These are phyloP conservation scores for Drosophila novamexicana DNA, from an alignment of 1,140 invertebrate genomes.

Conservation along the genomic window DNA sequence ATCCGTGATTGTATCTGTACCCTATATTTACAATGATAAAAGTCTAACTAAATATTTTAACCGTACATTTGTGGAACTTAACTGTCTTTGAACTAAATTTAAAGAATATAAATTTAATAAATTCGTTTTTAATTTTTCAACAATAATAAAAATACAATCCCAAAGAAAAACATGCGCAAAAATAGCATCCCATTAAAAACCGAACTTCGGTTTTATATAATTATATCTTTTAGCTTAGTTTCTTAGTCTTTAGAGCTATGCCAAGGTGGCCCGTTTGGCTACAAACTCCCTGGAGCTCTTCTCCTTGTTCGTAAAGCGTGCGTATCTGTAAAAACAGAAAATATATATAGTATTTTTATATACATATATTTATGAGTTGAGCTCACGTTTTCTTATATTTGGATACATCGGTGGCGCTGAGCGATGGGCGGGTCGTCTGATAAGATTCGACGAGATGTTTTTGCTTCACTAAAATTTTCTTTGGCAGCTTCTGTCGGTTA, in stretches of 20 bases:
- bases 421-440: conserved; percentile 70
- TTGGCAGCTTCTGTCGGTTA: conserved; percentile 71
- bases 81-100: neutral
- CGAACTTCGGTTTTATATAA: neutral
- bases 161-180: conserved; percentile 23
- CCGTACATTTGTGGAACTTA: too few relatives aligned
- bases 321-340: conserved; percentile 56
- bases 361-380: neutral
- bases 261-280: conserved; percentile 76
- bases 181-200: conserved; percentile 10
- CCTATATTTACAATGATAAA: too few relatives aligned
- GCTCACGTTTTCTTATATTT: conserved; percentile 81
- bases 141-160: conserved; percentile 44
- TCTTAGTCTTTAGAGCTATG: conserved; percentile 61
- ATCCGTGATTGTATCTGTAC: too few relatives aligned
- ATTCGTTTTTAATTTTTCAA: conserved; percentile 61
- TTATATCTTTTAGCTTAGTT: conserved; percentile 39
- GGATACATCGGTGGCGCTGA: conserved; percentile 67
- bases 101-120: conserved; percentile 31
- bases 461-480: conserved; percentile 75
- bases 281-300: conserved; percentile 77
- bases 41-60: too few relatives aligned
- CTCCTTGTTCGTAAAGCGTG: conserved; percentile 81
- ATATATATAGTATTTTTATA: neutral
- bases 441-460: conserved; percentile 77